A percentile compares a stretch with the other conserved stretches of the same genome.
phyloP scores from a whole-genome alignment of 1,140 invertebrate species.

The Pinna nobilis region DNA sequence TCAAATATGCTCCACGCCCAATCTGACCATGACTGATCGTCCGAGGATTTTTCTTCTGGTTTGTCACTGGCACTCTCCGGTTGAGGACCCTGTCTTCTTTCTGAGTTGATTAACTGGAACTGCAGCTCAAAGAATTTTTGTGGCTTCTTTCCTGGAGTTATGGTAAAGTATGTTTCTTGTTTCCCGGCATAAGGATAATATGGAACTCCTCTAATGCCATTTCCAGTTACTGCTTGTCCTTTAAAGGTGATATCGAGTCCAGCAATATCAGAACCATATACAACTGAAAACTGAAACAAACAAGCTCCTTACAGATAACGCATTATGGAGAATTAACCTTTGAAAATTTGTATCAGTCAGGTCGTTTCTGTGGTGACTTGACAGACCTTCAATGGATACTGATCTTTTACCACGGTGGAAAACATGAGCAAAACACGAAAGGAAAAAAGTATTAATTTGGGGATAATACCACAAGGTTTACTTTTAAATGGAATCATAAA shows the following conservation, averaged over 20 bases:
- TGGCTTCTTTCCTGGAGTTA: conserved; percentile 35
- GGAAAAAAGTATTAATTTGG: too few relatives aligned
- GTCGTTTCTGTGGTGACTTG: too few relatives aligned
- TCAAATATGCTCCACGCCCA: too few relatives aligned
- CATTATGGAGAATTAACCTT: not conserved
- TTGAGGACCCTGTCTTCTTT: too few relatives aligned
- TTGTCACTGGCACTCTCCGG: not conserved
- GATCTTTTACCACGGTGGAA: too few relatives aligned
- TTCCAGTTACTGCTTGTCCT: conserved; percentile 23
- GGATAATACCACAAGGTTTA: too few relatives aligned
- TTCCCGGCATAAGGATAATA: conserved; percentile 36
- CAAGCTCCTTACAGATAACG: not conserved
- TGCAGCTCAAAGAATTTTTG: conserved; percentile 23
- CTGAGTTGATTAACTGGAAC: not conserved
- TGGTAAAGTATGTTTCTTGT: conserved; percentile 19
- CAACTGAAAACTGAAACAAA: conserved; percentile 16
- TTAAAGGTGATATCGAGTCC: conserved; percentile 14
- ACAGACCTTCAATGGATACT: too few relatives aligned
- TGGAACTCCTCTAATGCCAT: conserved; percentile 22
- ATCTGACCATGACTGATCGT: not conserved
- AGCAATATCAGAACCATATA: conserved; percentile 9
- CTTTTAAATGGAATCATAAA: too few relatives aligned
- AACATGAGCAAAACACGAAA: too few relatives aligned
- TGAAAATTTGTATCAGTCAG: too few relatives aligned
- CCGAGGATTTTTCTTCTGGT: conserved; percentile 5